Percentiles rank a stretch among this genome's conserved stretches.
Evolutionary conservation across 2,113 vertebrate species (phyloP).

Genomic region (Scomber scombrus): DNA sequence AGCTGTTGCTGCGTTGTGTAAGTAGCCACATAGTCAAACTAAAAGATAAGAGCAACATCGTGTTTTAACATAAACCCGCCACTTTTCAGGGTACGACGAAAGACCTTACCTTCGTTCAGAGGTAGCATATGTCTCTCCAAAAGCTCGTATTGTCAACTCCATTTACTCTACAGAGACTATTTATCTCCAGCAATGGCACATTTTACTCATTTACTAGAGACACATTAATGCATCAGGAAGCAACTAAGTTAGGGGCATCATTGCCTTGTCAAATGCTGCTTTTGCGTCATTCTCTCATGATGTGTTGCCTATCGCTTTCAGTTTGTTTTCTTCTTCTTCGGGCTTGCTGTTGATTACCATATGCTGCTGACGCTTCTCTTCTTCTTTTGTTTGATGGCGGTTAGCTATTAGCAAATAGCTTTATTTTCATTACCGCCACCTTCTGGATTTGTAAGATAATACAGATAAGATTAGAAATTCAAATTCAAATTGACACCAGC

Average conservation of each 20-base stretch:
- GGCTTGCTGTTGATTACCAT: too few species aligned
- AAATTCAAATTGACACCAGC: too few species aligned
- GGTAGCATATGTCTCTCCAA: too few species aligned
- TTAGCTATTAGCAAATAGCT: too few species aligned
- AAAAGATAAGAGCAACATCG: background rate
- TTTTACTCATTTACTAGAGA: background rate
- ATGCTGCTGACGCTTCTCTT: background rate
- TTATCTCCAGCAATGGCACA: background rate
- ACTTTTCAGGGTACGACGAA: too few species aligned
- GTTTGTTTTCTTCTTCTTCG: background rate
- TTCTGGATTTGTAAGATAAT: too few species aligned
- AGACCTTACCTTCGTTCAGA: slow-evolving; percentile 10
- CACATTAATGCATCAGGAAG: too few species aligned
- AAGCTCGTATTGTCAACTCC: slow-evolving; percentile 5
- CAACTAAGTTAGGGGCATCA: background rate
- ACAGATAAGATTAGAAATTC: too few species aligned
- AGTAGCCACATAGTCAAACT: background rate
- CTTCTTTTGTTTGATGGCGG: background rate
- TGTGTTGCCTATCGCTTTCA: background rate
- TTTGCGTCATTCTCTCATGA: background rate
- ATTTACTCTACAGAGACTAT: background rate
- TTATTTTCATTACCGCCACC: background rate
- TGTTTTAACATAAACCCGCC: background rate
- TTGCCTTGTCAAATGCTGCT: accelerated
- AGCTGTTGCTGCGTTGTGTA: too few species aligned